These are phyloP conservation scores for Eulemur coronatus DNA, from an alignment of 2,797 vertebrate species.

Conservation along the genomic window DNA sequence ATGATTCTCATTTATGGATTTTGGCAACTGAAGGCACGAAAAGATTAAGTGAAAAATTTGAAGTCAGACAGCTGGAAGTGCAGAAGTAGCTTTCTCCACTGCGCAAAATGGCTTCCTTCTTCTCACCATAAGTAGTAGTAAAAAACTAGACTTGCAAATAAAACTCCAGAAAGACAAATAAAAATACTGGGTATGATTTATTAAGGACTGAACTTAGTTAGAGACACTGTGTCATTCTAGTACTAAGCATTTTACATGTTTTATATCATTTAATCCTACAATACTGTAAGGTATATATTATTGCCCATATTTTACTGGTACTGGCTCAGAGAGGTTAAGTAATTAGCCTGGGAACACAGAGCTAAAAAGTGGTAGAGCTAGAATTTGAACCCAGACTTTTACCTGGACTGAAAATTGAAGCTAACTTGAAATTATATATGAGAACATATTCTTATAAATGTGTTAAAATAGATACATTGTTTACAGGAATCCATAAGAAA, in stretches of 20 bases:
- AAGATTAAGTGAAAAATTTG: neutral
- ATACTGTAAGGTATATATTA: neutral
- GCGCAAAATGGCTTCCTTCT: neutral
- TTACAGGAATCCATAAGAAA: neutral
- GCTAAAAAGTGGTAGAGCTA: neutral
- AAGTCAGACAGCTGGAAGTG: neutral
- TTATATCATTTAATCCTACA: neutral
- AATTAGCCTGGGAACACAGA: neutral
- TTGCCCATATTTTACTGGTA: neutral
- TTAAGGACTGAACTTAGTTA: neutral
- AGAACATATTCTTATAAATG: neutral
- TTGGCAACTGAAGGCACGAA: neutral
- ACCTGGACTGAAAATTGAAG: conserved; percentile 11
- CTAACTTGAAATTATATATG: neutral
- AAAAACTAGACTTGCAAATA: neutral
- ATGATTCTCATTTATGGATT: neutral
- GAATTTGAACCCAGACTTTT: neutral
- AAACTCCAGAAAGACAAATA: neutral
- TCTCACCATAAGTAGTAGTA: neutral
- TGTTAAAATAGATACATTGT: neutral
- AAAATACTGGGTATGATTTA: neutral
- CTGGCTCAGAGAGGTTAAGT: neutral
- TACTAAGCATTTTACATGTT: neutral
- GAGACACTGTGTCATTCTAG: neutral
- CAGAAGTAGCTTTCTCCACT: neutral